Base-by-base conservation (phyloP, 2,797 vertebrate genomes). In the Acrossocheilus fasciatus region DNA sequence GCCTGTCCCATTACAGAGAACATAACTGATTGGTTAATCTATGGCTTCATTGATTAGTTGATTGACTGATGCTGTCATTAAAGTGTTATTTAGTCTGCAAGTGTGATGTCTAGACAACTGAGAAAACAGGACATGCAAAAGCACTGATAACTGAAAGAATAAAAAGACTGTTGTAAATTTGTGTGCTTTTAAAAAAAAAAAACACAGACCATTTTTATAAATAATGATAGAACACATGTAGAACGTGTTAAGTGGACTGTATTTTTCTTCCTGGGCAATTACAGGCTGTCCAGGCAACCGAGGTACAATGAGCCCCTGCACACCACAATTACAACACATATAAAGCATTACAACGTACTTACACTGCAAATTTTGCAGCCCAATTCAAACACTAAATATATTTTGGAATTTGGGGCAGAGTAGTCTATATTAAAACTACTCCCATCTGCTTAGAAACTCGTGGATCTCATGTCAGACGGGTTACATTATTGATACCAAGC, bases 1-100 rank as follows among this genome's bases (percentile, higher is more conserved):
- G 50, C 34, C 74, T 59, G 34, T 79, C 39, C 45, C 59, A 39
- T 84, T 76, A 88, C 26, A 1, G 26, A 82, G 39, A 57, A 77
- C 57, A 54, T 73, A 84, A 86, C 54, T 66, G 81, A 87, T 85
- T 84, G 84, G 88, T 82, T 90, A 62, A 47, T 73, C 84, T 34
- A 50, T 50, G 39, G 41, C 57, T 36, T 72, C 15, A 73, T 20
- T 47, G 66, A 86, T 81, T 64, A 5, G 52, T 26, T 73, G 41
- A 73, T 81, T 50, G 30, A 73, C 39, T 59, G 50, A 64, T 59
- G 54, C n/a, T 62, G 84, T 62, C 54, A 73, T 81, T 50, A 64
- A 36, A 86, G n/a, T 50, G 41, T 20, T 54, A 64, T 74, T 86
- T 74, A 59, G 26, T 26, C 30, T 18, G 23, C 17, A 34, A 23